Base-by-base conservation (phyloP, 2,888 invertebrate genomes). In the Microctonus hyperodae region DNA sequence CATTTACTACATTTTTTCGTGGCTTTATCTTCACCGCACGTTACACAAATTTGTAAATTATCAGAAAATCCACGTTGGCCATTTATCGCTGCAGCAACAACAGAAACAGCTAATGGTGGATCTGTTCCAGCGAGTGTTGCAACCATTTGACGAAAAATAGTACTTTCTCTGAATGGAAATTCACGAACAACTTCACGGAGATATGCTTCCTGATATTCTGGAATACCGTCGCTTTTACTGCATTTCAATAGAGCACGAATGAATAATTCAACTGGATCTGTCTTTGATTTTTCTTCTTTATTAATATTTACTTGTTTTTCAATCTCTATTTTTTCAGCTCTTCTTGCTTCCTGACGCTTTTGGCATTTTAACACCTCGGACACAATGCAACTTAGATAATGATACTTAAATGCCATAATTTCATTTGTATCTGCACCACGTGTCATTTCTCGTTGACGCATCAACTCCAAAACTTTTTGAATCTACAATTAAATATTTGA, bases 1-100 rank as follows among this genome's bases (percentile, higher is more conserved):
- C 98, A 99, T 82, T 94, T 94, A 10, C 96, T 92, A 84, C 98
- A 99, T 83, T 96, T 95, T 82, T 97, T 97, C 7, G 91, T 89
- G 0, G 96, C 95, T 74, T 93, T 92, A 76, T 95, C 93, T 77
- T 95, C 94, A 0, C 94, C 93, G 79, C 97, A 97, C 1, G 95
- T 92, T 66, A 90, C 90, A 82, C 97, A 97, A 60, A 89, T 88
- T 13, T 91, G 88, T 69, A 89, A 87, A 75, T 83, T 85, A 73
- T 89, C 88, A 13, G 89, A 88, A 82, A 95, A 94, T 0, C 92
- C 94, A 75, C 93, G 88, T 79, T 95, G 94, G 0, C 97, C 97
- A 81, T 96, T 96, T 31, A 97, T 91, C 5, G 93, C 92, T 66
- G 92, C 90, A 66, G 89, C 89, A 37, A 97, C 88, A 3, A 94